Base-by-base conservation (phyloP, 2,797 vertebrate species). In the Trachurus trachurus region DNA sequence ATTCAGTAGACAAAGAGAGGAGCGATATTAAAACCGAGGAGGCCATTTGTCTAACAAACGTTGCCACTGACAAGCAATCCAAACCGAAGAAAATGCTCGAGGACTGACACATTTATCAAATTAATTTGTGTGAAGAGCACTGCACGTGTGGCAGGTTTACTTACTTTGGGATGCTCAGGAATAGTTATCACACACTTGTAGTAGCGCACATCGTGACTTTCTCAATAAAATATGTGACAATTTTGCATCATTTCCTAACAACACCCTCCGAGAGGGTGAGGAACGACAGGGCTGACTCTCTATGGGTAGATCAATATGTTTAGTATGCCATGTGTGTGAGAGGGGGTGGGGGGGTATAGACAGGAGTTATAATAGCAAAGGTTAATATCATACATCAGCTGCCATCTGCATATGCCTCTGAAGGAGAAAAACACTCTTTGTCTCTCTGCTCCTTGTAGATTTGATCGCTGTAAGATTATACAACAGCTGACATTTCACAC, bases 381-480 rank as follows among this genome's bases (percentile, higher is more conserved):
- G 92, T 93, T 92, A 93, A 92, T 89, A 88, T 89, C 87, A 89
- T 91, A 92, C 83, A 92, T 93, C 89, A 93, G 78, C 88, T 84
- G 71, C 79, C 85, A 87, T 92, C 87, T 90, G 88, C 88, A 90
- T 83, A 79, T 16, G 12, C 68, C 72, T 88, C 74, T 61, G 40
- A 80, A 76, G 66, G 77, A 89, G 84, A 90, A 82, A 87, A 81
- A 79, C 76, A 71, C 74, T 85, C 80, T 82, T 81, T 85, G 70
- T 86, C 71, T 89, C 71, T 62, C 6, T 74, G 75, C 83, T 79
- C 64, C 68, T 42, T 19, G 77, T 50, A 4, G 60, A 61, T 49
- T 81, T 88, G 80, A 84, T 84, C 29, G 71, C 81, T 82, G 83
- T 71, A 71, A 87, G 86, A 90, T 90, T 87, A 87, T 81, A 90